Evolutionary conservation across 2,888 invertebrate genomes (phyloP).

Genomic region (Leptinotarsa haldemani): DNA sequence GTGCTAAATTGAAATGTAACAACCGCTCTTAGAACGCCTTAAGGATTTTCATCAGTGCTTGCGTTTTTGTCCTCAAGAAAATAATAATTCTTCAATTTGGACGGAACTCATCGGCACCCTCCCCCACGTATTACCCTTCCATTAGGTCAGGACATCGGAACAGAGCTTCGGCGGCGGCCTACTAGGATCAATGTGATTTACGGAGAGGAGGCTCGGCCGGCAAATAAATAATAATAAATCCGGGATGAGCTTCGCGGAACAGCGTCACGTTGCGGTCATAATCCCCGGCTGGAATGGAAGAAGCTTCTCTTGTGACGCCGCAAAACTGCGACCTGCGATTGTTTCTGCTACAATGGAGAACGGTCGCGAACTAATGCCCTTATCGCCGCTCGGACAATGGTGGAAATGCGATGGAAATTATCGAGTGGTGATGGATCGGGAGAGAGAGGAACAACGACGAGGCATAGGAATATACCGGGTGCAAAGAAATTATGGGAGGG

Average conservation of each 20-base stretch:
- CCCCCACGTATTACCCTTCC: not conserved
- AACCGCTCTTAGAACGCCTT: no score
- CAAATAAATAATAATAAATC: constrained; percentile 57
- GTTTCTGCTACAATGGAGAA: constrained; percentile 1
- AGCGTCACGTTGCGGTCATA: constrained; percentile 54
- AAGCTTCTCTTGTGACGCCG: constrained; percentile 35
- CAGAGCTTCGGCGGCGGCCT: constrained; percentile 21
- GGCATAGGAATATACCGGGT: no score
- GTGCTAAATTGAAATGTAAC: no score
- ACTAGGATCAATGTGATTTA: constrained; percentile 53
- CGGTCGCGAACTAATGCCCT: not conserved
- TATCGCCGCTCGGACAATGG: constrained; percentile 1
- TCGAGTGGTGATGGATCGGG: not conserved
- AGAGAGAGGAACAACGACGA: not conserved
- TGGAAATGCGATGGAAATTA: constrained; percentile 4
- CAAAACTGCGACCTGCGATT: not conserved
- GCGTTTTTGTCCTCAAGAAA: no score
- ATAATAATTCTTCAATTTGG: no score
- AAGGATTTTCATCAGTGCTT: no score
- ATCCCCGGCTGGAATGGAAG: constrained; percentile 47
- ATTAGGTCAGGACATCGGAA: constrained; percentile 28
- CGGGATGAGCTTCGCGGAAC: constrained; percentile 51
- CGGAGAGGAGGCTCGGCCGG: constrained; percentile 44
- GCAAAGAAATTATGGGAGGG: no score
- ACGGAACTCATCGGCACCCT: no score